Base-by-base conservation (phyloP, 2,113 vertebrate species). In the Gobio gobio region DNA sequence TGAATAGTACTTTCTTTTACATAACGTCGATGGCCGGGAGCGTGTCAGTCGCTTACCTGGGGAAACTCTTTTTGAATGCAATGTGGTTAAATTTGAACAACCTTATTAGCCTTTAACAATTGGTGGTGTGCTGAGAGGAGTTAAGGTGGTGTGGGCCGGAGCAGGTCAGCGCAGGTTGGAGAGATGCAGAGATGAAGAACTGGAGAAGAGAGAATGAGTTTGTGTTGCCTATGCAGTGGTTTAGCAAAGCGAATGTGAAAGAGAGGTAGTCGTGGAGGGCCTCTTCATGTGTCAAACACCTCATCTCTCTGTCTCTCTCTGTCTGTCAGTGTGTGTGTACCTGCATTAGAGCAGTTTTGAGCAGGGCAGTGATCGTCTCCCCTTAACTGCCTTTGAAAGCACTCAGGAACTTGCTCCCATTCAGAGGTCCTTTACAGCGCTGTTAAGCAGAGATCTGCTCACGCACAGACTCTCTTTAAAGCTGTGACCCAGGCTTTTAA, bases 401-500 rank as follows among this genome's bases (percentile, higher is more conserved):
- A 91, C 92, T 92, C 90, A 90, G 90, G 91, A 92, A 85, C 85
- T 83, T 70, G 68, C 56, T 85, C 88, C 87, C 90, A 90, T 90
- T 93, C 89, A 90, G 93, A 90, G 89, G 90, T 91, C 92, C 90
- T 91, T 93, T 93, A 92, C 92, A 92, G 81, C 13, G 68, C 87
- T 87, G 88, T 91, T 91, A 93, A 88, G 87, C 87, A 73, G 88
- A 91, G 90, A 43, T 63, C 70, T 43, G 81, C 68, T 86, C 45
- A 64, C 33, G 29, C 88, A 89, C 91, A 81, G 90, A 90, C 88
- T 91, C 90, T 92, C 90, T 92, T 90, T 91, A 92, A 93, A 93
- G 93, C 92, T 90, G 88, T 93, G 93, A 94, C 93, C 92, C 91
- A 89, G 89, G 92, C 91, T 93, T 94, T 94, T 93, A 94, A 91